phyloP scores from a whole-genome alignment of 2,797 vertebrate genomes.

The Rousettus madagascariensis region DNA sequence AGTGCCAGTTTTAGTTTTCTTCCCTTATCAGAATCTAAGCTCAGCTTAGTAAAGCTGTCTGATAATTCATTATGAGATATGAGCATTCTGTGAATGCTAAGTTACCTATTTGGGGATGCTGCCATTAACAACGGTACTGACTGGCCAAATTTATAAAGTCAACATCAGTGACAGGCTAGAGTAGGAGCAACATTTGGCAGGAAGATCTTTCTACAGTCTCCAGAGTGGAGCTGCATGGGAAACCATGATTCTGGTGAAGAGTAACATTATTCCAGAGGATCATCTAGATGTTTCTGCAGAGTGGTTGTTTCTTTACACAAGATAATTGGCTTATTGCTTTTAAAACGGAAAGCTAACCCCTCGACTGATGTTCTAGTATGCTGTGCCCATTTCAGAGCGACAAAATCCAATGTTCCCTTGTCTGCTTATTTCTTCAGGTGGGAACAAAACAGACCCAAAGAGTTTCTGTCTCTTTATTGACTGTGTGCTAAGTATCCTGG shows the following conservation, averaged over 20 bases:
- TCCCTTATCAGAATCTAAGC: background rate
- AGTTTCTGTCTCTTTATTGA: slow-evolving; percentile 1
- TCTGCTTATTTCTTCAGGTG: slow-evolving; percentile 1
- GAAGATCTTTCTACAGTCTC: background rate
- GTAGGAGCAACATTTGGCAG: background rate
- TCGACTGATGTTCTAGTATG: background rate
- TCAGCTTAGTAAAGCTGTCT: slow-evolving; percentile 3
- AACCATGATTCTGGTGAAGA: background rate
- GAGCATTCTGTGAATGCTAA: background rate
- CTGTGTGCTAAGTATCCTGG: background rate
- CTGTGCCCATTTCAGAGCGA: background rate
- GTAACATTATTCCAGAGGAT: background rate
- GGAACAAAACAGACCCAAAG: background rate
- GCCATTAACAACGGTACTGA: background rate
- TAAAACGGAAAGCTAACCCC: background rate
- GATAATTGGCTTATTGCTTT: background rate
- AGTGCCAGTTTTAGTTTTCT: background rate
- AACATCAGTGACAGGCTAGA: background rate
- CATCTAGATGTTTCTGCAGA: background rate
- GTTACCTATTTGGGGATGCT: background rate
- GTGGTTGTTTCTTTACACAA: background rate
- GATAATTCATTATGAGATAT: background rate
- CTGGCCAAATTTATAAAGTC: slow-evolving; percentile 1
- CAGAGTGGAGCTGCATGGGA: background rate
- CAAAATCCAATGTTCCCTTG: background rate